Evolutionary conservation across 1,140 invertebrate genomes (phyloP), one percentile per base, ranked within the genome.

Genomic region (Drosophila miranda): DNA sequence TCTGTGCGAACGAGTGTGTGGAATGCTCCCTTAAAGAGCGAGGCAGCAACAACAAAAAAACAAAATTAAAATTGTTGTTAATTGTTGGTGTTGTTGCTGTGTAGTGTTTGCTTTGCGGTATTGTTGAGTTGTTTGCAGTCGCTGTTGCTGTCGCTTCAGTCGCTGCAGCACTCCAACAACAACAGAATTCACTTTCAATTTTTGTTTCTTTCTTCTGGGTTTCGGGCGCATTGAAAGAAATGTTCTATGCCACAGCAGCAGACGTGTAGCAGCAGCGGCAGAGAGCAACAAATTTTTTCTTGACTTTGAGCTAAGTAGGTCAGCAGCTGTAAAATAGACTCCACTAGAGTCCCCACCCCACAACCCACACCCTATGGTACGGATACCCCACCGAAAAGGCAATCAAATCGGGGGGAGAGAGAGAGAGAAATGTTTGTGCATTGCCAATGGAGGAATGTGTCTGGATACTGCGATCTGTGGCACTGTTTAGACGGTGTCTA

Each of bases 271-370:
- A 59, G 45, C 44, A 55, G 28, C 14, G 2, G 30, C 30, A 9
- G 30, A 55, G 44, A 53, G 50, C 50, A 66, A 58, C 68, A 64
- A 23, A 64, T 52, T 57, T 75, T 82, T 38, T 81, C 78, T 86
- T 86, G 81, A 86, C 81, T 86, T 86, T 87, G 78, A 56, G 77
- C 58, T 63, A 86, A 87, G 63, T 86, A 80, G 81, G 81, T 86
- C 81, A 87, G 81, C 82, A 86, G 80, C 81, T 84, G 80, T 86
- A 84, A 86, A 81, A 84, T 76, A 83, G 80, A 84, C 80, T 74
- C 70, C 73, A 62, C 41, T 19, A 16, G 1, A 19, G 2, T 2
- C 1, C 19, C 19, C 19, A 19, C 19, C 19, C 19, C 50, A 72
- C 67, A 73, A 16, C 50, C 26, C 26, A 43, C 16, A 13, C 49